phyloP scores from a whole-genome alignment of 2,888 invertebrate genomes.

The Halictus ligatus region DNA sequence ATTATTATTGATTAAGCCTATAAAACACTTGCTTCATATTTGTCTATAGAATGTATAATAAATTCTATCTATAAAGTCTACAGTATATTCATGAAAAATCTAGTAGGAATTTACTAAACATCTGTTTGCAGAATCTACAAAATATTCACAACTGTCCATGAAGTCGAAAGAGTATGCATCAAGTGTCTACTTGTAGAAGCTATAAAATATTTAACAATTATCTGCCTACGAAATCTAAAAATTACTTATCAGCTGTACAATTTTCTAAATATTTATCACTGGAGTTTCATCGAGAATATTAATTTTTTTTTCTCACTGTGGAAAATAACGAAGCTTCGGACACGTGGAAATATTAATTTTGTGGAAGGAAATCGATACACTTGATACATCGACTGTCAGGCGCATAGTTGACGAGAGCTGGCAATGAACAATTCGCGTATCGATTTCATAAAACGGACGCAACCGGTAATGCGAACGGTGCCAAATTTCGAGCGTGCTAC shows the following conservation, averaged over 20 bases:
- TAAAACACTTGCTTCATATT: neutral
- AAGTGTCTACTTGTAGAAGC: no score
- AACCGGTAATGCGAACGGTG: neutral
- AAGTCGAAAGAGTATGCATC: no score
- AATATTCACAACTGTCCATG: no score
- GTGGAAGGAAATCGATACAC: neutral
- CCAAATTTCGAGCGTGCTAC: neutral
- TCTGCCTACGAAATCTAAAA: neutral
- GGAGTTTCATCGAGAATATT: no score
- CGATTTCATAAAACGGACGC: neutral
- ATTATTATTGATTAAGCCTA: no score
- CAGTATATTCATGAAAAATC: neutral
- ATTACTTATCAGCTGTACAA: no score
- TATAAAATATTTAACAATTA: no score
- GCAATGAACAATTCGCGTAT: neutral
- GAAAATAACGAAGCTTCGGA: neutral
- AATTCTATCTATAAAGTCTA: neutral
- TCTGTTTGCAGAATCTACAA: no score
- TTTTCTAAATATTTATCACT: neutral
- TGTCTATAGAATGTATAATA: neutral
- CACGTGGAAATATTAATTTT: neutral
- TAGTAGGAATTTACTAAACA: neutral
- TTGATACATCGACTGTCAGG: neutral
- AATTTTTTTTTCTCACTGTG: neutral
- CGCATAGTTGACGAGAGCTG: neutral